Conservation (phyloP, 2,797 vertebrate species). For the Oreortyx pictus region DNA sequence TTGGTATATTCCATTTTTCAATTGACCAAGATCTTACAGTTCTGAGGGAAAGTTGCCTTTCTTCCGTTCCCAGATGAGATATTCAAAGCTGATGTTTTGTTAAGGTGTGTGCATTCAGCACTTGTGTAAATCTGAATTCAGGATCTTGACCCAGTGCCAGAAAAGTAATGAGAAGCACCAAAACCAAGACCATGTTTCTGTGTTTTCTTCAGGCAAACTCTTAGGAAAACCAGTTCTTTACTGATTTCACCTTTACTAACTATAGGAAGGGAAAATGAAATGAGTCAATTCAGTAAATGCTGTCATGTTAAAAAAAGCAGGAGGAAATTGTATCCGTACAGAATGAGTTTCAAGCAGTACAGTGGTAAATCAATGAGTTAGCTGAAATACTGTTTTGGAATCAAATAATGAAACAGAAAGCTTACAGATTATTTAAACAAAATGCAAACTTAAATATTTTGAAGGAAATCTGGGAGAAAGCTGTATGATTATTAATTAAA, state of each 20-base stretch:
- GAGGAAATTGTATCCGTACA: neutral
- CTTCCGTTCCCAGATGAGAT: neutral
- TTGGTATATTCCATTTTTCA: neutral
- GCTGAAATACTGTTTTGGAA: neutral
- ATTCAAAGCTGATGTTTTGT: neutral
- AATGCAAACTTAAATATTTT: neutral
- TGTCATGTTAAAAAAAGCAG: neutral
- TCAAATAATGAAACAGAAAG: neutral
- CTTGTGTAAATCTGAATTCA: neutral
- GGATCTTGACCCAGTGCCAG: neutral
- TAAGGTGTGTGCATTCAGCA: neutral
- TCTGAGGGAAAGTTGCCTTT: neutral
- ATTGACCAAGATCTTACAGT: neutral
- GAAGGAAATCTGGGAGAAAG: neutral
- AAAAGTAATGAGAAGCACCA: neutral
- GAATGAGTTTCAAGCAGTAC: neutral
- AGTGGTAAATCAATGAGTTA: neutral
- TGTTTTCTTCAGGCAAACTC: neutral
- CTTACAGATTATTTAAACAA: neutral
- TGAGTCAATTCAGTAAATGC: neutral
- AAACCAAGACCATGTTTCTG: neutral
- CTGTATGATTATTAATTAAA: neutral
- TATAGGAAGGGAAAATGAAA: neutral
- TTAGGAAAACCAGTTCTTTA: neutral
- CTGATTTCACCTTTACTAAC: neutral